Percentiles rank a stretch among this genome's conserved stretches.
Conservation (phyloP, 30 jellyfish, hydroid and myxozoan species). For the Cassiopea xamachana region DNA sequence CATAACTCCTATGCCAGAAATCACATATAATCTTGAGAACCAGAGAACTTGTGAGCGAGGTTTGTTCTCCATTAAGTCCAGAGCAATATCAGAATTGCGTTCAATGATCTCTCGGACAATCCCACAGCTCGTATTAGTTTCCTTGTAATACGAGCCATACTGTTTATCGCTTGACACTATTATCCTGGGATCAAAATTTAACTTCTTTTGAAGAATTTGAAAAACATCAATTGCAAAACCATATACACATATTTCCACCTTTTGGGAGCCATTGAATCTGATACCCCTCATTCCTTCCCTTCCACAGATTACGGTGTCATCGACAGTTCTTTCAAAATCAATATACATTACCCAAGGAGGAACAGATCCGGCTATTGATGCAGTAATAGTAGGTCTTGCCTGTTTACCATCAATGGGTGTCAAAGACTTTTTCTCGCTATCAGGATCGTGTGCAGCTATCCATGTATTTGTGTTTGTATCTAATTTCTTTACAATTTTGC, state of each 20-base stretch:
- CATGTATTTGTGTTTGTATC: background rate
- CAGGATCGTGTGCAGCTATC: background rate
- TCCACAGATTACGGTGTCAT: background rate
- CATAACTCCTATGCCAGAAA: background rate
- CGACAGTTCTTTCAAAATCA: background rate
- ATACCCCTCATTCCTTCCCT: background rate
- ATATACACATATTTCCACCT: constrained; percentile 7
- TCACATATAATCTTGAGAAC: background rate
- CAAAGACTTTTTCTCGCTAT: background rate
- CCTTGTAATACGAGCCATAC: constrained; percentile 11
- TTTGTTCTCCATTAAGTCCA: constrained; percentile 4
- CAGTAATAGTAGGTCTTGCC: background rate
- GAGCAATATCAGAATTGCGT: background rate
- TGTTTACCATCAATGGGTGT: background rate
- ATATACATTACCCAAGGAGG: constrained; percentile 13
- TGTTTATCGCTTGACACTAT: constrained; percentile 14
- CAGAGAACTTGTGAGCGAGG: background rate
- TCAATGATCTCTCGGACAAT: constrained; percentile 8
- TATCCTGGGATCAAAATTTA: background rate
- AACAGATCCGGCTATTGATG: background rate
- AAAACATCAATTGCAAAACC: constrained; percentile 36
- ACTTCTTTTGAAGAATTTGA: background rate
- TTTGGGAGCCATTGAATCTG: background rate
- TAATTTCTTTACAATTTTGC: background rate
- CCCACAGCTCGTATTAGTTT: background rate